Conservation (phyloP, 2,797 vertebrate species). For the Enteromius afrohamiltoni region DNA sequence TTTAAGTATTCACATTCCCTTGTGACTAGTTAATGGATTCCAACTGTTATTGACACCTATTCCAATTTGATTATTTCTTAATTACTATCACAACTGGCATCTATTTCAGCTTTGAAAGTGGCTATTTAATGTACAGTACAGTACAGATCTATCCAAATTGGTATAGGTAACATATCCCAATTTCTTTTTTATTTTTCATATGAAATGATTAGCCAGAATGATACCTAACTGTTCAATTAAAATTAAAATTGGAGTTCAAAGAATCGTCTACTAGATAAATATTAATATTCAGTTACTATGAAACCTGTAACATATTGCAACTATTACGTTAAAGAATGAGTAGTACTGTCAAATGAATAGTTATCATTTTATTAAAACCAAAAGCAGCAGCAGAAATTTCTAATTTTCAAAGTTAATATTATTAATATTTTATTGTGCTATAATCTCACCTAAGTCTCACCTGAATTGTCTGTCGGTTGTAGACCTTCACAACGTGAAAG, state of each 20-base stretch:
- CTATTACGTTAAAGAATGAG: background rate
- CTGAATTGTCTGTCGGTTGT: conserved; percentile 91
- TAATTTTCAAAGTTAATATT: background rate
- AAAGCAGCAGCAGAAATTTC: background rate
- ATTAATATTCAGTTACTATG: background rate
- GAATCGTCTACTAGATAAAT: background rate
- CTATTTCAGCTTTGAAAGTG: background rate
- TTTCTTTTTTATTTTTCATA: conserved; percentile 9
- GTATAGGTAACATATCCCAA: background rate
- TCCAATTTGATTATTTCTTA: background rate
- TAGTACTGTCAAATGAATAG: background rate
- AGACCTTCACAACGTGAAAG: conserved; percentile 90
- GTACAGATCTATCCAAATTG: background rate
- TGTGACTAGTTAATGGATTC: background rate
- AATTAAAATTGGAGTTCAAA: background rate
- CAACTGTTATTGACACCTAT: background rate
- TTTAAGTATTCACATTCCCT: background rate
- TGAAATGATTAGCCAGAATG: background rate
- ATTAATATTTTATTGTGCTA: background rate
- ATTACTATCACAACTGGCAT: background rate
- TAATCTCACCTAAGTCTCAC: too few species aligned
- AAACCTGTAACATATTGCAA: background rate
- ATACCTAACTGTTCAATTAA: background rate
- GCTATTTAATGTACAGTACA: background rate
- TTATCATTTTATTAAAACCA: background rate